Evolutionary conservation across 2,888 invertebrate genomes (phyloP), one percentile per base, ranked within the genome.

Genomic region (Holacanthella duospinosa): DNA sequence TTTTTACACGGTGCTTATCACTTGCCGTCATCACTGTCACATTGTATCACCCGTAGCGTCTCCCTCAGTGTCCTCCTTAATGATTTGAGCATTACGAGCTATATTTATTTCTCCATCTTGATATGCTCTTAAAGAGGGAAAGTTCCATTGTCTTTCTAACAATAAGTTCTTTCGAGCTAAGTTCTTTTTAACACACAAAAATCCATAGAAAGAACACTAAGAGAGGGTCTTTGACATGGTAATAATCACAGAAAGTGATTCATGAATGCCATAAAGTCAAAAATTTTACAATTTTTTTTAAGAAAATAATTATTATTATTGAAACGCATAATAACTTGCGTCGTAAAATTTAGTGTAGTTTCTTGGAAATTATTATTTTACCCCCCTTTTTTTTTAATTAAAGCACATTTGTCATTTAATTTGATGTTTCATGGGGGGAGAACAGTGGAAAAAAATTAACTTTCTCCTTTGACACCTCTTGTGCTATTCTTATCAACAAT

Each of bases 11-110:
- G 21, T 55, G 55, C 44, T 64, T 64, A 64, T 64, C 64, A 53
- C 36, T 21, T 29, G 25, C 54, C 63, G 60, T 63, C 63, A 64
- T 64, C 64, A 44, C 55, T 55, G 57, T 64, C 64, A 60, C 60
- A 60, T 64, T 56, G 60, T 56, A 60, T 60, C 56, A 19, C 48
- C 48, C 48, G 48, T 21, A 9, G 48, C 48, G 48, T 29, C 28
- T 55, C 55, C 55, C 25, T 55, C 21, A 24, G 55, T 25, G 29
- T 56, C 29, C 24, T 27, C 56, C 24, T 24, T 56, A 56, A 56
- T 56, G 56, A 56, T 56, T 56, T 53, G 4, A 48, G 48, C 48
- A 48, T 48, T 48, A 48, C 48, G 21, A 48, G 48, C 19, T 9
- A 21, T 48, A 48, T 48, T 48, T n/a, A 48, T 48, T n/a, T 21